Evolutionary conservation across 2,797 vertebrate species (phyloP), one percentile per base, ranked within the genome.

Genomic region (Pogonophryne albipinna): DNA sequence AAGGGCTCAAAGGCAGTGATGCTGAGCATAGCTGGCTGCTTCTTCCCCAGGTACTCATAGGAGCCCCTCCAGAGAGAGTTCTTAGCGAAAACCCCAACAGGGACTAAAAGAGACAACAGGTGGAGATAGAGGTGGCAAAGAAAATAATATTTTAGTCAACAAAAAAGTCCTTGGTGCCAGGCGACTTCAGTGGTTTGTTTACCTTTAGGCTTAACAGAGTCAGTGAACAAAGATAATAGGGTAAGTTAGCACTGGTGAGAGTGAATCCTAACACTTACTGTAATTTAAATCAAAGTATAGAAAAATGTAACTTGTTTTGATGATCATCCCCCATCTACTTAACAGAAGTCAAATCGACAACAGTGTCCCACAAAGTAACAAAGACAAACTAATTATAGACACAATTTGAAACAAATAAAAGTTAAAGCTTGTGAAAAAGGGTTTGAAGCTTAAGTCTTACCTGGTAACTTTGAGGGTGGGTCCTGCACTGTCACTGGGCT

Each of bases 41-140:
- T 99, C 88, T 98, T 99, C 45, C 97, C 98, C 85, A 99, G 87
- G 92, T 99, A 99, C 85, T 99, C 98, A 0, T 99, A 99, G 46
- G 98, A 98, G 58, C 98, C 98, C 88, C 97, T 97, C 98, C 98
- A 99, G 6, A 99, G 95, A 74, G 97, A 98, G 78, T 98, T 98
- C 92, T 97, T 97, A 2, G 97, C 96, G 76, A 99, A 99, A n/a
- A 99, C 97, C 9, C 97, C 97, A 8, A 93, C 94, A 11, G 98
- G 98, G 79, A 99, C 98, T 99, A 74, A 42, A 59, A 57, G 1
- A 58, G 6, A 59, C 6, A 51, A 50, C 44, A 4, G n/a, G 15
- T 7, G 13, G 15, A 59, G 34, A 38, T 0, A 20, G 2, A 17
- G 2, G 14, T 14, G 3, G 15, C 19, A 23, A 49, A 66, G 8